Conservation (phyloP, 1,140 invertebrate genomes). For the Mercenaria mercenaria region DNA sequence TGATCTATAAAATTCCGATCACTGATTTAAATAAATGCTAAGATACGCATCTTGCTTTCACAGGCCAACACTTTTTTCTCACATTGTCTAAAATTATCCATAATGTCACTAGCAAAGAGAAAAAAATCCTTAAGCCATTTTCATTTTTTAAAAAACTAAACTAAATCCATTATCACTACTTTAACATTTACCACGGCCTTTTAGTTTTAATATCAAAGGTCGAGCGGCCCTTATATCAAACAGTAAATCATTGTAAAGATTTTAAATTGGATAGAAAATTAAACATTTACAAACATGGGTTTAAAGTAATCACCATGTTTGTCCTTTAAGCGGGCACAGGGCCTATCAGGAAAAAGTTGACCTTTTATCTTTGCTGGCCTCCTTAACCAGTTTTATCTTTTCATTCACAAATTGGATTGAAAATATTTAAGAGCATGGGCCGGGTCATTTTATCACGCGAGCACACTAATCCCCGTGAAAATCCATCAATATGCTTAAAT, state of each 20-base stretch:
- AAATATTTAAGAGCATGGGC: neutral
- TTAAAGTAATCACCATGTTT: neutral
- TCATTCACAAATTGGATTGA: slow-evolving; percentile 29
- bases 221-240: slow-evolving; percentile 2
- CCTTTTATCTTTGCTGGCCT: slow-evolving; percentile 17
- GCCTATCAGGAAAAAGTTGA: neutral
- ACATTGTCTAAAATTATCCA: neutral
- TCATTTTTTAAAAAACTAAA: neutral
- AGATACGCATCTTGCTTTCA: too few relatives aligned
- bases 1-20: too few relatives aligned
- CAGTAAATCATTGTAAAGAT: neutral
- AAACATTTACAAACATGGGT: slow-evolving; percentile 16
- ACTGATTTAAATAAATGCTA: too few relatives aligned
- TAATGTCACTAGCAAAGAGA: neutral
- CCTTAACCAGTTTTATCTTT: slow-evolving; percentile 8
- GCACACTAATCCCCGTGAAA: neutral
- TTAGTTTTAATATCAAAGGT: neutral
- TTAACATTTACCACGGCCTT: neutral
- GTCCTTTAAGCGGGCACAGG: neutral
- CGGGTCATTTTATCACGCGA: neutral
- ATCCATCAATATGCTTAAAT: neutral
- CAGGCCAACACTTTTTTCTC: too few relatives aligned
- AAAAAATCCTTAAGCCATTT: neutral
- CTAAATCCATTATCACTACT: neutral
- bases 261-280: slow-evolving; percentile 28